A percentile compares a stretch with the other conserved stretches of the same genome.
phyloP scores from a whole-genome alignment of 2,113 vertebrate species.

The Cinclus mexicanus region DNA sequence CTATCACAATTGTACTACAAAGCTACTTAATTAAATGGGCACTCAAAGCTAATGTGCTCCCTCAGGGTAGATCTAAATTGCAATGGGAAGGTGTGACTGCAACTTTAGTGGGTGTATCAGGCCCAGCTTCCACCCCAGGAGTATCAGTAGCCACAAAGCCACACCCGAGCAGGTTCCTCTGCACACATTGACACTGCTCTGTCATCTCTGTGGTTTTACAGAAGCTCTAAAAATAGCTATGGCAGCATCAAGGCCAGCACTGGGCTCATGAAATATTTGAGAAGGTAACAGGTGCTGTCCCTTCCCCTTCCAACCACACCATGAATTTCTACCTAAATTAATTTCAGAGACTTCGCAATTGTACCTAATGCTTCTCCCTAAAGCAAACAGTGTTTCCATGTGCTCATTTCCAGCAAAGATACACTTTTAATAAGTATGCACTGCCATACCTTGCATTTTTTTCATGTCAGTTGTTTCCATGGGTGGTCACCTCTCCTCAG shows the following conservation, averaged over 20 bases:
- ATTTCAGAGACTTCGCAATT: neutral
- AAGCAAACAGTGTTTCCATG: neutral
- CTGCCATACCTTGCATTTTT: neutral
- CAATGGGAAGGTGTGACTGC: neutral
- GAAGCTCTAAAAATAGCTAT: neutral
- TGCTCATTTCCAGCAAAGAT: neutral
- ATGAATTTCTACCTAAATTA: neutral
- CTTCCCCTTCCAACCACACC: neutral
- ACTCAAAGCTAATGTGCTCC: neutral
- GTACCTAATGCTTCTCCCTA: neutral
- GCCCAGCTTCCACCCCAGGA: neutral
- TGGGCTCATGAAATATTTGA: neutral
- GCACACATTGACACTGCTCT: neutral
- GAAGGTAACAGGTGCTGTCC: neutral
- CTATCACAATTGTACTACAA: neutral
- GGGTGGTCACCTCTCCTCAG: constrained; percentile 4
- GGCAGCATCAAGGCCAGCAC: neutral
- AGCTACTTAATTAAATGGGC: constrained; percentile 38
- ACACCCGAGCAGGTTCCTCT: neutral
- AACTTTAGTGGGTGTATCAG: neutral
- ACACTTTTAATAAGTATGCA: neutral
- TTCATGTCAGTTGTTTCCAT: constrained; percentile 11
- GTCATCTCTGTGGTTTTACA: neutral
- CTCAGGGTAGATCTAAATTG: neutral
- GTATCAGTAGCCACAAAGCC: neutral